phyloP scores from a whole-genome alignment of 2,797 vertebrate genomes.

The Chanos chanos region DNA sequence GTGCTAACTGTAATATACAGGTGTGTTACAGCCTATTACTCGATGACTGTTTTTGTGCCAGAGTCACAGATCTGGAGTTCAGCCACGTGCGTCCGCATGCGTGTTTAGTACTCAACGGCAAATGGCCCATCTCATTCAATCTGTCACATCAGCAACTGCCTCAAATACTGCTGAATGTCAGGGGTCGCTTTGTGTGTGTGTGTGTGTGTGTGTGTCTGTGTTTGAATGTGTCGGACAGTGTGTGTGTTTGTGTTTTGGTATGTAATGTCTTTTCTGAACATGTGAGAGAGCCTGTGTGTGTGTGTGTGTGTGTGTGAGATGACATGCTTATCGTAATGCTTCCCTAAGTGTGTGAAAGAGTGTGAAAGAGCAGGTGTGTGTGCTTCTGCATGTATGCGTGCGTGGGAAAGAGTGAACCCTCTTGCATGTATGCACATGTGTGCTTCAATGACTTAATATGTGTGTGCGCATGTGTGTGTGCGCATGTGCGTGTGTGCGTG shows the following conservation, averaged over 20 bases:
- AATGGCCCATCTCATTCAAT: constrained; percentile 47
- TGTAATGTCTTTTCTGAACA: no score
- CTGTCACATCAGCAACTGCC: constrained; percentile 40
- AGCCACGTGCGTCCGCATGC: constrained; percentile 39
- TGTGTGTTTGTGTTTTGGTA: background rate
- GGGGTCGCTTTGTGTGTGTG: constrained; percentile 10
- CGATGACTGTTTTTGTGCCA: no score
- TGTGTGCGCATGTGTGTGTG: background rate
- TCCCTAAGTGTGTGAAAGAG: background rate
- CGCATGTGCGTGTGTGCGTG: background rate
- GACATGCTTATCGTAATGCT: background rate
- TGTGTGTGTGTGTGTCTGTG: background rate
- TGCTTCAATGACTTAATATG: background rate
- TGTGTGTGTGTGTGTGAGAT: background rate
- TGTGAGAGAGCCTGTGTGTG: no score
- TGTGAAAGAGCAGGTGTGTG: background rate
- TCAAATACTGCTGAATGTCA: constrained; percentile 37
- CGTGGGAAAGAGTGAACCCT: no score
- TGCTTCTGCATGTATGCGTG: no score
- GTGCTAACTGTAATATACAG: constrained; percentile 34
- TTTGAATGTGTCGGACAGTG: background rate
- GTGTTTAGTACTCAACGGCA: constrained; percentile 33
- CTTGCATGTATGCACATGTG: background rate
- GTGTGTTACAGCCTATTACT: no score
- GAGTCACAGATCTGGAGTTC: constrained; percentile 33